Base-by-base conservation (phyloP, 1,140 invertebrate species). In the Calliopsis andreniformis region DNA sequence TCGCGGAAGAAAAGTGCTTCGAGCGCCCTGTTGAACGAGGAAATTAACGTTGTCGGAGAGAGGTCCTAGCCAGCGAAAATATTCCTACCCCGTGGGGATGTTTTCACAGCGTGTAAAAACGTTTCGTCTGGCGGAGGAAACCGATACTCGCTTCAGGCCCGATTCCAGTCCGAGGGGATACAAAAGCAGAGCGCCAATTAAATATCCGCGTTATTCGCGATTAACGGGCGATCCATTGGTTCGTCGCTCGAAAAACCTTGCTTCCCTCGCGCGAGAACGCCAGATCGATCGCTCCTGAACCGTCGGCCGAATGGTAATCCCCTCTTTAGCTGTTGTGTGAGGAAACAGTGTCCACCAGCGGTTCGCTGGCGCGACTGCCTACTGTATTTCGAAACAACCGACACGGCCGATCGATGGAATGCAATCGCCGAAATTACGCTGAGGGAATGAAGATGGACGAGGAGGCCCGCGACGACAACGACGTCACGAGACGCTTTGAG, bases 351-450 rank as follows among this genome's bases (percentile, higher is more conserved):
- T 39, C 0, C 7, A 1, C 30, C 8, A 1, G 47, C 30, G 4
- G n/a, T 70, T 70, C 51, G 12, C 53, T 18, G 25, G 56, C 30
- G 35, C 25, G 47, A 16, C 25, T 45, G 25, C 30, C 12, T 18
- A 23, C 23, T 59, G 28, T 62, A 64, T 53, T 53, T 68, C 59
- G 64, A 73, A 75, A 70, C 68, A 39, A 43, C 39, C 49, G 20
- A 8, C n/a, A 6, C 14, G 30, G 25, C 20, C 83, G 80, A 87
- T 87, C 82, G 76, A 84, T 87, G 67, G 39, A 42, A 58, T 42
- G 53, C 70, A 79, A 86, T 87, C 78, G 68, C 45, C 64, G 63
- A 81, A 87, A 85, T 86, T 86, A 85, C 73, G 75, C 28, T 45
- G 53, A 59, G 51, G 20, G 67, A 78, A 77, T 76, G 62, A 71